Evolutionary conservation across 1,140 invertebrate species (phyloP).

Genomic region (Palaemon carinicauda): DNA sequence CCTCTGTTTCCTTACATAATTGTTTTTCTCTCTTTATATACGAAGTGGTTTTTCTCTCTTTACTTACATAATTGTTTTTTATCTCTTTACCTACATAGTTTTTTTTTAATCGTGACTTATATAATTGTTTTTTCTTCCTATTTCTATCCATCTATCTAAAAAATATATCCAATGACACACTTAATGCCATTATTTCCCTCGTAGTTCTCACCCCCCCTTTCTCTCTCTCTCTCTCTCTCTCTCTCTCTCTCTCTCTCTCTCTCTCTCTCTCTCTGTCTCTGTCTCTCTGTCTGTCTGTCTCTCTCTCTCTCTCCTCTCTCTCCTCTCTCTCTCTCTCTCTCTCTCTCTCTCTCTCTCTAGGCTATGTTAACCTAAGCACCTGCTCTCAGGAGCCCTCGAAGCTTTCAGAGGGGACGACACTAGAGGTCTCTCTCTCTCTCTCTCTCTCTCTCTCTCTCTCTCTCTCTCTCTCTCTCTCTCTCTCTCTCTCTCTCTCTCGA

Average conservation of each 20-base stretch:
- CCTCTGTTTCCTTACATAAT: too few relatives aligned
- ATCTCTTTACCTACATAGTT: neutral
- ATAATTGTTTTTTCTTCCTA: neutral
- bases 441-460: neutral
- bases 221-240: slow-evolving; percentile 30
- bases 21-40: too few relatives aligned
- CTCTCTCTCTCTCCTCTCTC: slow-evolving; percentile 14
- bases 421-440: neutral
- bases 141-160: neutral
- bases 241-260: slow-evolving; percentile 13
- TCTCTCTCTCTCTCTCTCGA: neutral
- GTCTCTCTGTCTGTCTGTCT: neutral
- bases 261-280: neutral
- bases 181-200: too few relatives aligned
- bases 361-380: too few relatives aligned
- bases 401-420: too few relatives aligned
- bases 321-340: too few relatives aligned
- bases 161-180: too few relatives aligned
- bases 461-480: neutral
- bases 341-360: too few relatives aligned
- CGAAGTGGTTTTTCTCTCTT: too few relatives aligned
- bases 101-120: neutral
- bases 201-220: neutral
- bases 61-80: neutral
- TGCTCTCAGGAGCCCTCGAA: neutral